A percentile compares a stretch with the other conserved stretches of the same genome.
Evolutionary conservation across 2,113 vertebrate species (phyloP).

Genomic region (Prolemur simus): DNA sequence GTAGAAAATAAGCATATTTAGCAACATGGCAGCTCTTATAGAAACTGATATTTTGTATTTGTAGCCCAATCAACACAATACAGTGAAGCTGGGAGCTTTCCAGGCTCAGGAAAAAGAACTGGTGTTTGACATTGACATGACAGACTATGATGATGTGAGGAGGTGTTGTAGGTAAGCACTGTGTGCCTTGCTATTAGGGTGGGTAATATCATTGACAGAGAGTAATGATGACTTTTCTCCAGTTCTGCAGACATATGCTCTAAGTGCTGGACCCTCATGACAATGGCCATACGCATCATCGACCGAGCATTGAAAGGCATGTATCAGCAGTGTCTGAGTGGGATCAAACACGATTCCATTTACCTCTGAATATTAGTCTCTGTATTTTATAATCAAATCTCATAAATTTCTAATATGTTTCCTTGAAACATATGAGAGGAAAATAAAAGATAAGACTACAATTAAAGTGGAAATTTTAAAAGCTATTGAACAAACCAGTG

Average conservation of each 20-base stretch:
- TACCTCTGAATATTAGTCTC: conserved; percentile 9
- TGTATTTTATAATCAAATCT: conserved; percentile 28
- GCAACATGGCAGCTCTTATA: background rate
- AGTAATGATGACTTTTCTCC: conserved; percentile 61
- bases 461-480: conserved; percentile 2
- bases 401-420: conserved; percentile 22
- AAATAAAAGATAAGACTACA: conserved; percentile 26
- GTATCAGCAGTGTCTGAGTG: conserved; percentile 15
- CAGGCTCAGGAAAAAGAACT: conserved; percentile 97
- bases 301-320: conserved; percentile 90
- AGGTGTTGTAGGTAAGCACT: conserved; percentile 92
- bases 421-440: background rate
- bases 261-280: conserved; percentile 98
- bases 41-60: conserved; percentile 29
- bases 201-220: background rate
- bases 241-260: conserved; percentile 96
- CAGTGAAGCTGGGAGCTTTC: conserved; percentile 93
- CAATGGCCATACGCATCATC: conserved; percentile 92
- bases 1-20: conserved; percentile 1
- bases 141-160: conserved; percentile 96
- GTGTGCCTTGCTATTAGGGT: background rate
- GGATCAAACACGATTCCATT: background rate
- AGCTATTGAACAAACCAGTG: background rate
- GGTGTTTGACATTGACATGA: conserved; percentile 99
- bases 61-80: conserved; percentile 92